phyloP scores from a whole-genome alignment of 30 jellyfish, hydroid and myxozoan genomes.

The Mastigias papua region DNA sequence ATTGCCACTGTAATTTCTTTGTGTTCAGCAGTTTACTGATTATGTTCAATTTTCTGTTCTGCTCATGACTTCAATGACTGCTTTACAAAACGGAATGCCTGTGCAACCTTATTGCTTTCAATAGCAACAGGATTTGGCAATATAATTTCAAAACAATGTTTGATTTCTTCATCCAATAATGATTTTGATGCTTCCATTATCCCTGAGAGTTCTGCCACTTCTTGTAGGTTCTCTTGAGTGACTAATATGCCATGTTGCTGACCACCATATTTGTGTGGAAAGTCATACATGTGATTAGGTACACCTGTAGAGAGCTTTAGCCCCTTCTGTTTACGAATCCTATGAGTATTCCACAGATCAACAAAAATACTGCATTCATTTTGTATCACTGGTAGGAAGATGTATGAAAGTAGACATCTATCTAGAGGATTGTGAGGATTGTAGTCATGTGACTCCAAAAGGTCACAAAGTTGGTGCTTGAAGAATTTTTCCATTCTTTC shows the following conservation, averaged over 20 bases:
- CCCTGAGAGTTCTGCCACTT: neutral
- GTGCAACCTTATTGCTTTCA: too few species aligned
- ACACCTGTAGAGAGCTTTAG: neutral
- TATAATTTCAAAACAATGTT: too few species aligned
- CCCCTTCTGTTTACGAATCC: neutral
- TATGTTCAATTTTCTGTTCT: too few species aligned
- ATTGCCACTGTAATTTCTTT: too few species aligned
- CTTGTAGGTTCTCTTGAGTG: neutral
- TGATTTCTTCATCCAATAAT: too few species aligned
- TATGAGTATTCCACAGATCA: neutral
- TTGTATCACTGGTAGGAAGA: neutral
- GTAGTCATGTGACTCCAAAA: neutral
- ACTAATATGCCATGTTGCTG: neutral
- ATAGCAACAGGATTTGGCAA: too few species aligned
- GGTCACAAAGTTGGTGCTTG: neutral
- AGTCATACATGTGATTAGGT: neutral
- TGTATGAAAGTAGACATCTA: neutral
- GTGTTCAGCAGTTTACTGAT: too few species aligned
- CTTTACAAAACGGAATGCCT: too few species aligned
- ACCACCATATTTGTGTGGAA: neutral
- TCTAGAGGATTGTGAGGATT: neutral
- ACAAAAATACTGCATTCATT: neutral
- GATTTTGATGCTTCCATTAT: too few species aligned
- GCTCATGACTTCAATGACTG: too few species aligned
- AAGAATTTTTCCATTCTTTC: slow-evolving; percentile 15